Conservation (phyloP, 2,888 invertebrate genomes). For the Steinernema carpocapsae region DNA sequence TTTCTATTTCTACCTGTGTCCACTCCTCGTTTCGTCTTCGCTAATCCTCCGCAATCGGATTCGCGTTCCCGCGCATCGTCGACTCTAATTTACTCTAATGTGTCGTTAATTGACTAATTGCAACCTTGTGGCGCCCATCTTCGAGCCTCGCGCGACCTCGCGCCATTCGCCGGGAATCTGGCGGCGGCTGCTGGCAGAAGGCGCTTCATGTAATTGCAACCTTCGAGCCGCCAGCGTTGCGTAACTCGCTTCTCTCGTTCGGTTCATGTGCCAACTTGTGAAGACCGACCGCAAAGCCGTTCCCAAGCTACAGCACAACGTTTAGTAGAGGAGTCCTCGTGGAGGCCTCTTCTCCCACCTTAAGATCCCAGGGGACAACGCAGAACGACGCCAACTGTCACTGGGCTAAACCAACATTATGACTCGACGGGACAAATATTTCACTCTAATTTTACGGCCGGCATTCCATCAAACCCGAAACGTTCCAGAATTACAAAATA, state of each 20-base stretch:
- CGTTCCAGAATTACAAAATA: slow-evolving; percentile 27
- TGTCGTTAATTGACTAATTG: slow-evolving; percentile 35
- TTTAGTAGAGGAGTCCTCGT: background rate
- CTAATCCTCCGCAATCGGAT: slow-evolving; percentile 17
- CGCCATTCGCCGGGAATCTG: slow-evolving; percentile 12
- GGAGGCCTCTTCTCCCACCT: background rate
- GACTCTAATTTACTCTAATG: slow-evolving; percentile 34
- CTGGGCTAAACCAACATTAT: slow-evolving; percentile 32
- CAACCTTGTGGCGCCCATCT: slow-evolving; percentile 22
- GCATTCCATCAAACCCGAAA: slow-evolving; percentile 31
- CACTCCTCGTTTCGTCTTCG: background rate
- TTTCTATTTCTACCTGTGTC: slow-evolving; percentile 3
- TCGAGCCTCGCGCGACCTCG: slow-evolving; percentile 2
- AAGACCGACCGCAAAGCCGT: background rate
- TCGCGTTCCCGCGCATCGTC: slow-evolving; percentile 13
- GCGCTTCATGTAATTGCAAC: slow-evolving; percentile 18
- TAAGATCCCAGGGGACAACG: background rate
- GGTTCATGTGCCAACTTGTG: background rate
- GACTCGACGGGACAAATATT: slow-evolving; percentile 31
- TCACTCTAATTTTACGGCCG: slow-evolving; percentile 30
- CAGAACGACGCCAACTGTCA: slow-evolving; percentile 24
- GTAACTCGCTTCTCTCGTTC: background rate
- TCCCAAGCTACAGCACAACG: background rate
- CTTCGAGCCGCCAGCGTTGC: slow-evolving; percentile 21
- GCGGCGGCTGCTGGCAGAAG: slow-evolving; percentile 29